Evolutionary conservation across 2,797 vertebrate genomes (phyloP), one percentile per base, ranked within the genome.

Genomic region (Notamacropus eugenii): DNA sequence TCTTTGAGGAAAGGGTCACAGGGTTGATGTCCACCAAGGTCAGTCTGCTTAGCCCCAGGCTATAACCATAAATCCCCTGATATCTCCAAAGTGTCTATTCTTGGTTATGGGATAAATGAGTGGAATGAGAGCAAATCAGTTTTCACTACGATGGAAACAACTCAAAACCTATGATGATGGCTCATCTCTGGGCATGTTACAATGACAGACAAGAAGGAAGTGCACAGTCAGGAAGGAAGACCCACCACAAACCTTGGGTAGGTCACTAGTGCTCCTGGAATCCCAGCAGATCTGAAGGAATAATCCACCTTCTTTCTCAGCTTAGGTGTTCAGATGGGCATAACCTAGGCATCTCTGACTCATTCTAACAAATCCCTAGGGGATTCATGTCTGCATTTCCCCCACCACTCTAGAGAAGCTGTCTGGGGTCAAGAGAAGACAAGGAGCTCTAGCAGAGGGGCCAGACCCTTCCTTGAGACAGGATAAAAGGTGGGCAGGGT

Each of bases 401-500:
- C 46, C 29, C 31, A 6, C 55, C 59, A 31, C 31, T 1, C 5
- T 0, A 5, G 50, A 27, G 1, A 14, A 46, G 28, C 14, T 11
- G 1, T 27, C 4, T 5, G 93, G 56, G 62, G 16, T 54, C 0
- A 10, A 22, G 67, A 82, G 40, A 11, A 82, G 74, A 82, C 40
- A 82, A 82, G 22, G 8, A 50, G 10, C 74, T 34, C 50, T n/a
- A 34, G 52, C 5, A 34, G 8, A 57, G 67, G 16, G 31, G 28
- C 27, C 12, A 1, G 74, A 90, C 54, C 5, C 40, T 46, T 22
- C 13, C 52, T 0, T 0, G 24, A 54, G 22, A n/a, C 8, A 34
- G 52, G 90, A 55, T 34, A 24, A 82, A 90, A 54, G 0, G 93
- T 67, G 55, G 4, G 0, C 1, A 16, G 0, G 62, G 11, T 90